Percentiles rank a stretch among this genome's conserved stretches.
Evolutionary conservation across 2,888 invertebrate species (phyloP).

Genomic region (Neuroscelio doddi): DNA sequence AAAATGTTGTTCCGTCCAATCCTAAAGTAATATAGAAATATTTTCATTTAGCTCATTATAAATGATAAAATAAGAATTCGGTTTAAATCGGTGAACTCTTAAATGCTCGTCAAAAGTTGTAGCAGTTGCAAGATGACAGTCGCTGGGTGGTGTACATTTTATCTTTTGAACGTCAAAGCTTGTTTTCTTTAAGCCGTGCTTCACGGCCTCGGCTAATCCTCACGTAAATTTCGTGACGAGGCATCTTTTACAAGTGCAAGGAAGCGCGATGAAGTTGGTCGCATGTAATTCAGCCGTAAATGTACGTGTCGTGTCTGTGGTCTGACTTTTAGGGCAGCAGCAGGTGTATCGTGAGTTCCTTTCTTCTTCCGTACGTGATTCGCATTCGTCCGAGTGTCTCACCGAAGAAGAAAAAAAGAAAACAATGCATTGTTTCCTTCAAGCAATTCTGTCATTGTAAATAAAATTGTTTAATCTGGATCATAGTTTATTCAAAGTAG

Average conservation of each 20-base stretch:
- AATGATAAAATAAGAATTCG: too few relatives aligned
- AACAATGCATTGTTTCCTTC: too few relatives aligned
- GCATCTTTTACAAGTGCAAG: conserved; percentile 26
- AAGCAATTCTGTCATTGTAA: too few relatives aligned
- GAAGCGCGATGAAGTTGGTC: conserved; percentile 27
- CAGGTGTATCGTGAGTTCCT: conserved; percentile 57
- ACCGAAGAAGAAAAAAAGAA: too few relatives aligned
- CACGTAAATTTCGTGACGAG: conserved; percentile 43
- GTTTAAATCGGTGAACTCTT: too few relatives aligned
- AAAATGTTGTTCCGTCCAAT: too few relatives aligned
- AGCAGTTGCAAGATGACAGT: too few relatives aligned
- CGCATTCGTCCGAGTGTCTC: too few relatives aligned
- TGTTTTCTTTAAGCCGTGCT: conserved; percentile 35
- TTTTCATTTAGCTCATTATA: too few relatives aligned
- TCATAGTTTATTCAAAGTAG: too few relatives aligned
- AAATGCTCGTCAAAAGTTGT: conserved; percentile 20
- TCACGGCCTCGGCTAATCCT: conserved; percentile 32
- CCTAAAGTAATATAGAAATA: too few relatives aligned
- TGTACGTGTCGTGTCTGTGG: conserved; percentile 35
- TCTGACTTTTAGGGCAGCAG: conserved; percentile 50
- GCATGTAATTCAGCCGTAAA: conserved; percentile 49
- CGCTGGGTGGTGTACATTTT: not conserved
- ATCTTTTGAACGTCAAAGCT: conserved; percentile 18
- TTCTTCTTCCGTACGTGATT: conserved; percentile 55
- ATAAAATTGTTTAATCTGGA: too few relatives aligned